Percentiles rank a stretch among this genome's conserved stretches.
Evolutionary conservation across 2,888 invertebrate genomes (phyloP).

Genomic region (Tryphoninae sp.): DNA sequence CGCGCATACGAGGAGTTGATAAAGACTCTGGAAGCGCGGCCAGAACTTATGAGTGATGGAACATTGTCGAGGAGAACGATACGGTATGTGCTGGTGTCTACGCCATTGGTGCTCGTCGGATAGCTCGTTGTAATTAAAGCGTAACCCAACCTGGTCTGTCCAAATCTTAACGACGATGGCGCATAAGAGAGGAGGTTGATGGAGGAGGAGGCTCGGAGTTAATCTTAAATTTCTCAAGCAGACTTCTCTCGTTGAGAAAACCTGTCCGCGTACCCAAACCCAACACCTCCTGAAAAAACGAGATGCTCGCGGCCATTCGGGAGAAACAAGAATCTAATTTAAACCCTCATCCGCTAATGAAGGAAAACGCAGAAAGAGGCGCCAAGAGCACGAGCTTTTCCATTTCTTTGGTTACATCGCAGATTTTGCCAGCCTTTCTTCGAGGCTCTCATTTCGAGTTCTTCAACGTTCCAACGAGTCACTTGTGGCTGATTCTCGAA

Average conservation of each 20-base stretch:
- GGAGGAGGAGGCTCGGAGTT: background rate
- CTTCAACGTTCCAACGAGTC: slow-evolving; percentile 26
- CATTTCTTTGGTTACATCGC: slow-evolving; percentile 23
- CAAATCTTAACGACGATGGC: slow-evolving; percentile 29
- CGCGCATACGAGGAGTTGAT: background rate
- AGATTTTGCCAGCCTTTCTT: slow-evolving; percentile 28
- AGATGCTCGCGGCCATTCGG: slow-evolving; percentile 13
- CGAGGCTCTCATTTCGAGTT: slow-evolving; percentile 14
- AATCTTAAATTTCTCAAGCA: background rate
- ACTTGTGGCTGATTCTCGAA: slow-evolving; percentile 5
- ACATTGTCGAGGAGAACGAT: slow-evolving; percentile 32
- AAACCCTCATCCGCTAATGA: slow-evolving; percentile 4
- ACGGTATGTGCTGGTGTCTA: background rate
- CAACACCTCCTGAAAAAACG: slow-evolving; percentile 11
- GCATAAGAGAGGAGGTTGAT: background rate
- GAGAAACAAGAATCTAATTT: slow-evolving; percentile 47
- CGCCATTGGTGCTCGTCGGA: slow-evolving; percentile 41
- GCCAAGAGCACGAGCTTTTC: slow-evolving; percentile 9
- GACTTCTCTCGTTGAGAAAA: background rate
- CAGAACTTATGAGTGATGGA: slow-evolving; percentile 22
- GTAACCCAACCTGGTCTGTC: slow-evolving; percentile 35
- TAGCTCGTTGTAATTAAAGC: slow-evolving; percentile 54
- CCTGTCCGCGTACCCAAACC: no score
- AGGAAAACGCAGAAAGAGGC: slow-evolving; percentile 13
- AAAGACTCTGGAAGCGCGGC: slow-evolving; percentile 17